Base-by-base conservation (phyloP, 2,797 vertebrate genomes). In the Distichodus sexfasciatus region DNA sequence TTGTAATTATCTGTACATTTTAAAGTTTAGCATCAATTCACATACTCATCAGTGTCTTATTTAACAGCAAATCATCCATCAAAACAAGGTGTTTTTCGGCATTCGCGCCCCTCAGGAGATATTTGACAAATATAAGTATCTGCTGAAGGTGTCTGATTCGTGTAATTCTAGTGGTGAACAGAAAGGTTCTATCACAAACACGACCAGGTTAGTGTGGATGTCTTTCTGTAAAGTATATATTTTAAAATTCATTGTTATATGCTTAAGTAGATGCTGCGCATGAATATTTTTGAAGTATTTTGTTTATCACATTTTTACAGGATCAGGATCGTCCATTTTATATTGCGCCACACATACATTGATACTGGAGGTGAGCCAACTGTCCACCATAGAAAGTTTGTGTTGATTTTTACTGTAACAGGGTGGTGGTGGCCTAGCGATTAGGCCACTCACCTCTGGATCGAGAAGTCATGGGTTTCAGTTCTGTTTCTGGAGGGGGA, bases 261-360 rank as follows among this genome's bases (percentile, higher is more conserved):
- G 41, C 17, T 24, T 17, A 53, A 31, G 6, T 15, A 15, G 8
- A 43, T 43, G 2, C 19, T 50, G 8, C 4, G 8, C 1, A 29
- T 6, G 11, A 1, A 24, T 14, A 1, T 1, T n/a, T 1, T n/a
- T 2, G 3, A 29, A 12, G 2, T 8, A 24, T 38, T 1, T 7
- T 50, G 10, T 51, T 38, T 23, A 35, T 26, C 6, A 26, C 48
- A 51, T 54, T 62, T 57, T 17, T 68, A 10, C 79, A 98, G 95
- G 78, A 95, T 97, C 74, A 84, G 92, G 71, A 84, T 96, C 0
- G 89, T 94, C 60, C 21, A 90, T 82, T 96, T 90, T 53, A 84
- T 96, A 69, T 83, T 95, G 63, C 36, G 83, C 1, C 79, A 87
- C 41, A 94, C 87, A 0, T 0, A 44, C 79, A 81, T 85, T 65